Base-by-base conservation (phyloP, 1,140 invertebrate species). In the Scaptomyza pallida region DNA sequence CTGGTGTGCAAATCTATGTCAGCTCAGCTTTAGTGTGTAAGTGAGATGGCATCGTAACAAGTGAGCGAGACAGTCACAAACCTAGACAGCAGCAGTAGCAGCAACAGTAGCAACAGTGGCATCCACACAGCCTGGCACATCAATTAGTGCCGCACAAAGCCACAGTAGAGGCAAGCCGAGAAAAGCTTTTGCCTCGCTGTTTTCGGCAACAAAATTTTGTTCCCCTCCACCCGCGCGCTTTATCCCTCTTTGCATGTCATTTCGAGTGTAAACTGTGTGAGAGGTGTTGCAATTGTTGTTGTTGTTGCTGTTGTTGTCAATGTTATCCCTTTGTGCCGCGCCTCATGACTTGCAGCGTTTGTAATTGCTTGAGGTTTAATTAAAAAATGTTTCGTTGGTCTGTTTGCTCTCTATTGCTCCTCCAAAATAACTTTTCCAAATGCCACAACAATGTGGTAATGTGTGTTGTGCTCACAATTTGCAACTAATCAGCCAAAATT, bases 281-380 rank as follows among this genome's bases (percentile, higher is more conserved):
- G 73, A 81, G 43, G 43, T 37, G 47, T 50, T 26, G 23, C 23
- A 26, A 1, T 35, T 35, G 19, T 47, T 10, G 40, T 23, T 23
- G 61, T 43, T 35, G 19, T 47, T 10, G 40, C 16, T 23, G 61
- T 43, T 17, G 19, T 37, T 40, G 62, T 43, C 10, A 44, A 26
- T 60, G 56, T 62, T 47, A 35, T 50, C 63, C 71, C 56, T 78
- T 75, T 82, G 79, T 55, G 75, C 41, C 57, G 61, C 74, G 61
- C 74, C 82, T 56, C 62, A 69, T 78, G 78, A 82, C 71, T 78
- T 68, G 59, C 77, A 68, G 40, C 59, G 67, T 50, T 67, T 78
- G 78, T 89, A 89, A 86, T 85, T 86, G 81, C 81, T 85, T 85
- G 61, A 64, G 81, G 81, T 86, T 85, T 85, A 85, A 88, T 88